Conservation (phyloP, 2,888 invertebrate genomes). For the Arctia plantaginis region DNA sequence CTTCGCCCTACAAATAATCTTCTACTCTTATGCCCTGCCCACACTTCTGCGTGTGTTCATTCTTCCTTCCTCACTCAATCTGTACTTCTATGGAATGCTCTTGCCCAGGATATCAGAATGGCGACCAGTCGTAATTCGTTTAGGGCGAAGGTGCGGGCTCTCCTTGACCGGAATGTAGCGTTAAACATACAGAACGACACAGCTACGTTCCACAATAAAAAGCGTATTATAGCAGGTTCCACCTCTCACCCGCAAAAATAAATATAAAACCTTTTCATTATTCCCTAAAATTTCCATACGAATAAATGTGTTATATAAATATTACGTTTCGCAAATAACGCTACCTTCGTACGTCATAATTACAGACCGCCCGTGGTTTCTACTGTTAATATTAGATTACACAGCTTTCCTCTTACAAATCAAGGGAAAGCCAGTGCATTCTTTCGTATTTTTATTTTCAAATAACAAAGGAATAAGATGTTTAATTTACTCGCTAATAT, state of each 20-base stretch:
- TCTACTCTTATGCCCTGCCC: too few relatives aligned
- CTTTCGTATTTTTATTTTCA: slow-evolving; percentile 4
- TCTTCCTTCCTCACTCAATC: too few relatives aligned
- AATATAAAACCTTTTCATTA: slow-evolving; percentile 9
- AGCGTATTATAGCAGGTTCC: slow-evolving; percentile 8
- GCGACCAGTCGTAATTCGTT: too few relatives aligned
- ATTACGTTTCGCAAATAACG: slow-evolving; percentile 33
- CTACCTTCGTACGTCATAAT: slow-evolving; percentile 42
- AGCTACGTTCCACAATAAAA: not conserved
- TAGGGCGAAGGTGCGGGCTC: too few relatives aligned
- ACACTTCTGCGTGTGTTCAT: too few relatives aligned
- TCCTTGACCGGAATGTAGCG: too few relatives aligned
- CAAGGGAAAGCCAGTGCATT: slow-evolving; percentile 20
- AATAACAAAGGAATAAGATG: slow-evolving; percentile 15
- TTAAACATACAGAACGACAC: not conserved
- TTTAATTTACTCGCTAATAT: slow-evolving; percentile 17
- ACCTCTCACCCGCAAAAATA: slow-evolving; percentile 1
- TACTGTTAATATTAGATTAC: slow-evolving; percentile 45
- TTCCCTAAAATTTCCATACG: slow-evolving; percentile 19
- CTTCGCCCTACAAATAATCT: too few relatives aligned
- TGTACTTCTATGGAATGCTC: too few relatives aligned
- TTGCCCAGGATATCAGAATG: too few relatives aligned
- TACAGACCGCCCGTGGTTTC: slow-evolving; percentile 31
- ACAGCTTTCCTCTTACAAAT: slow-evolving; percentile 33
- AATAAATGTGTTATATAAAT: slow-evolving; percentile 24